Base-by-base conservation (phyloP, 2,797 vertebrate genomes). In the Esox lucius region DNA sequence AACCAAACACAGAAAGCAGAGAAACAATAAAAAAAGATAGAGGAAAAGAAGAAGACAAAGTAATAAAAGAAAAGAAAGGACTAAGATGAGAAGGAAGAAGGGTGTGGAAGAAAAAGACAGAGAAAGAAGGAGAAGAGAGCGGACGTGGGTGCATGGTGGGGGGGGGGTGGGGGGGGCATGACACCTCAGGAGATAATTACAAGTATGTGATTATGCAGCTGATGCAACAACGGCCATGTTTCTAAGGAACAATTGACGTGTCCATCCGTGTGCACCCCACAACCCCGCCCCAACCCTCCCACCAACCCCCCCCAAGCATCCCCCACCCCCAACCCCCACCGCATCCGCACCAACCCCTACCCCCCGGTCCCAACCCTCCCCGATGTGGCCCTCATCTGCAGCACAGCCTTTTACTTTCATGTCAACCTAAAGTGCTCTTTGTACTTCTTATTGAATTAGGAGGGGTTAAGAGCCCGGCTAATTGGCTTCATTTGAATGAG, bases 401-500 rank as follows among this genome's bases (percentile, higher is more conserved):
- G 33, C 65, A 35, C 84, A 88, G 85, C 88, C 87, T 90, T 88
- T 89, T 70, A 87, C 33, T 35, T 35, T 35, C 87, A 86, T 71
- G 80, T 83, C 80, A 85, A 89, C 77, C 78, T 81, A 82, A 84
- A 91, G 86, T 82, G 84, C 87, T 89, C 87, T 74, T 73, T 87
- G 84, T 84, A 85, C 89, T 91, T 88, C 85, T 90, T 90, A 91
- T 83, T 87, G 83, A 89, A 91, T 91, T 87, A 87, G 84, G 86
- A 86, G 80, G 82, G 80, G 83, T 85, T 89, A 79, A 88, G 87
- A 89, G 89, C 74, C 87, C 84, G 65, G 85, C 88, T 93, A 91
- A 93, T 91, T 91, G 86, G 90, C 83, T 77, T 53, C 51, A 53
- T 53, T 53, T 68, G 78, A 83, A 85, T 66, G 74, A 80, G 51